Conservation (phyloP, 2,113 vertebrate genomes). For the Misgurnus mizolepis region DNA sequence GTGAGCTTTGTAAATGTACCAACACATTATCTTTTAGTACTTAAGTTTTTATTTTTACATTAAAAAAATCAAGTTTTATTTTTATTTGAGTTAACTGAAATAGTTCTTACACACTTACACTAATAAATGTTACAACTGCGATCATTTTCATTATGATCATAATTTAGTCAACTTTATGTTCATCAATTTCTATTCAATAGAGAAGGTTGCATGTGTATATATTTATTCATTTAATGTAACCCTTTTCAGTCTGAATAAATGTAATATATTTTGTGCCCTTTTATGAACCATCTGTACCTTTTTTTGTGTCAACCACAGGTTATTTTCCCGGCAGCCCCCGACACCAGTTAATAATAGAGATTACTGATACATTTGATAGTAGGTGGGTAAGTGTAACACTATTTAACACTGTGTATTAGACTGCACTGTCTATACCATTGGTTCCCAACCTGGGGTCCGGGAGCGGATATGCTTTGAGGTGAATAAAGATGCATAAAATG, state of each 20-base stretch:
- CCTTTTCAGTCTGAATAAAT: conserved; percentile 18
- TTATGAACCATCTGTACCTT: conserved; percentile 14
- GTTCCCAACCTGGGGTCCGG: too few species aligned
- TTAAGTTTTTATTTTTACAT: conserved; percentile 8
- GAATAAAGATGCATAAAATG: too few species aligned
- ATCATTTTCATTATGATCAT: conserved; percentile 6
- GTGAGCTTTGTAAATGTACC: conserved; percentile 4
- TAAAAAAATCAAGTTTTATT: neutral
- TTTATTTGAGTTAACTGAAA: conserved; percentile 10
- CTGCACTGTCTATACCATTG: conserved; percentile 15
- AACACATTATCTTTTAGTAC: conserved; percentile 15
- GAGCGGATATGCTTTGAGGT: too few species aligned
- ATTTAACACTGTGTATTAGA: conserved; percentile 22
- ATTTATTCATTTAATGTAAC: conserved; percentile 3
- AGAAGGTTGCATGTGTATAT: conserved; percentile 2
- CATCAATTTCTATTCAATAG: conserved; percentile 17
- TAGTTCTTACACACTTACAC: neutral
- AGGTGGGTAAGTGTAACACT: conserved; percentile 11
- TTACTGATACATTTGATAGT: conserved; percentile 19
- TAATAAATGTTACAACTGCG: conserved; percentile 16
- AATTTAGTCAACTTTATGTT: conserved; percentile 11
- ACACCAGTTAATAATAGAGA: conserved; percentile 19
- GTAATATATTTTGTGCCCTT: conserved; percentile 19
- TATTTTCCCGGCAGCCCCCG: conserved; percentile 11
- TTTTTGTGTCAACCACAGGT: neutral